A percentile compares a stretch with the other conserved stretches of the same genome.
These are phyloP conservation scores for Serranus cabrilla DNA, from an alignment of 2,797 vertebrate genomes.

Conservation along the genomic window DNA sequence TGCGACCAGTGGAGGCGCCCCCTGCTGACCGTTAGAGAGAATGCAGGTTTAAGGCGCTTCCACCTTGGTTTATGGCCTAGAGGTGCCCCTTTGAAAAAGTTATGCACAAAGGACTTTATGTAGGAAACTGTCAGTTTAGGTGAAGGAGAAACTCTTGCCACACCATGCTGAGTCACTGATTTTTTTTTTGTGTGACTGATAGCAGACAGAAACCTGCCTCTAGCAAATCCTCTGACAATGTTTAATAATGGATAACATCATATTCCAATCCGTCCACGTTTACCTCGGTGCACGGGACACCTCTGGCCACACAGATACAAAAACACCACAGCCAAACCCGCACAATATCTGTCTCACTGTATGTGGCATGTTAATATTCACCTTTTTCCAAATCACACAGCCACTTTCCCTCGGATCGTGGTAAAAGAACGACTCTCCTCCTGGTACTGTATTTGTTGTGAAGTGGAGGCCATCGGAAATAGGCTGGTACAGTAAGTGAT, in stretches of 20 bases:
- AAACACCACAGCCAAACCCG: background rate
- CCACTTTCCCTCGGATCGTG: background rate
- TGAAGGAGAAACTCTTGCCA: background rate
- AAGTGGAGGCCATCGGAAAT: slow-evolving; percentile 67
- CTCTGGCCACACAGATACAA: background rate
- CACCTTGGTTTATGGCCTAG: too few relatives aligned
- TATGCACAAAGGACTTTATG: background rate
- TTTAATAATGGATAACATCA: slow-evolving; percentile 15
- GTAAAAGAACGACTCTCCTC: slow-evolving; percentile 7
- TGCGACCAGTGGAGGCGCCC: too few relatives aligned
- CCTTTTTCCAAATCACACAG: background rate
- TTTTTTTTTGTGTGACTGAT: background rate
- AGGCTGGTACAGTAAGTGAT: slow-evolving; percentile 81
- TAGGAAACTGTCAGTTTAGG: background rate
- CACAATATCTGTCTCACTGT: background rate
- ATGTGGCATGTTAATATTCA: background rate
- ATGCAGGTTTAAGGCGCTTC: too few relatives aligned
- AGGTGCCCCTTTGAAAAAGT: background rate
- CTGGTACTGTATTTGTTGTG: slow-evolving; percentile 66
- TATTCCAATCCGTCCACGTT: background rate
- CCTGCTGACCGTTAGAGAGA: too few relatives aligned
- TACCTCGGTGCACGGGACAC: background rate
- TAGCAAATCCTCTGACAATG: background rate
- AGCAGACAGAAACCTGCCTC: background rate
- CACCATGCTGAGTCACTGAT: background rate